Percentiles rank a stretch among this genome's conserved stretches.
Evolutionary conservation across 2,797 vertebrate species (phyloP).

Genomic region (Hippocampus kuda): DNA sequence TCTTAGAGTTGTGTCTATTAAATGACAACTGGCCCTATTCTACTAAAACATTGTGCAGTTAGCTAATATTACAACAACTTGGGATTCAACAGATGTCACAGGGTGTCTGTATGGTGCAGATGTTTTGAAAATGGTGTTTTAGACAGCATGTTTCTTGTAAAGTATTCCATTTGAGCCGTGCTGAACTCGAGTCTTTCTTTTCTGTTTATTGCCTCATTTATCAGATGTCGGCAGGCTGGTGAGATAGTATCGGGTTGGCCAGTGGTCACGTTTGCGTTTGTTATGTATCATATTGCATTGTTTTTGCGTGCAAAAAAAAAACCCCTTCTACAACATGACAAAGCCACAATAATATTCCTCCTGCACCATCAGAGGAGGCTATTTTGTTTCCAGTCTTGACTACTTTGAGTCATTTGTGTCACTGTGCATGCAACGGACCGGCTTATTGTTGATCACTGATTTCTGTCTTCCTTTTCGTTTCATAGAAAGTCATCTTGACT

Average conservation of each 20-base stretch:
- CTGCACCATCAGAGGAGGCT: no score
- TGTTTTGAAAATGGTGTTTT: background rate
- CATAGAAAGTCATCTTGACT: no score
- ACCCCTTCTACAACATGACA: no score
- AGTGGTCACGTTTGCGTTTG: background rate
- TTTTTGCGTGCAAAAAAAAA: background rate
- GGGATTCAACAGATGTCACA: no score
- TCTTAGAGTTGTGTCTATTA: background rate
- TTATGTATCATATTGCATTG: background rate
- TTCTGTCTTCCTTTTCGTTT: no score
- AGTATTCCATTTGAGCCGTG: background rate
- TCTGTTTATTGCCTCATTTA: constrained; percentile 1
- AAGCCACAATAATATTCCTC: no score
- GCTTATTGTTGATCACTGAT: no score
- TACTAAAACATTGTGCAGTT: no score
- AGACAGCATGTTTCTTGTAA: background rate
- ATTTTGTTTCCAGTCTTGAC: background rate
- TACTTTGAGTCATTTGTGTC: background rate
- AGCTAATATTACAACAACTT: no score
- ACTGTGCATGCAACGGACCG: background rate
- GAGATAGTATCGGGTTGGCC: background rate
- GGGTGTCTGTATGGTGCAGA: no score
- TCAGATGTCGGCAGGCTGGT: background rate
- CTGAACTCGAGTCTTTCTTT: background rate
- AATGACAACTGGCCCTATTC: background rate